A percentile compares a stretch with the other conserved stretches of the same genome.
Conservation (phyloP, 2,888 invertebrate species). For the Pomacea canaliculata region DNA sequence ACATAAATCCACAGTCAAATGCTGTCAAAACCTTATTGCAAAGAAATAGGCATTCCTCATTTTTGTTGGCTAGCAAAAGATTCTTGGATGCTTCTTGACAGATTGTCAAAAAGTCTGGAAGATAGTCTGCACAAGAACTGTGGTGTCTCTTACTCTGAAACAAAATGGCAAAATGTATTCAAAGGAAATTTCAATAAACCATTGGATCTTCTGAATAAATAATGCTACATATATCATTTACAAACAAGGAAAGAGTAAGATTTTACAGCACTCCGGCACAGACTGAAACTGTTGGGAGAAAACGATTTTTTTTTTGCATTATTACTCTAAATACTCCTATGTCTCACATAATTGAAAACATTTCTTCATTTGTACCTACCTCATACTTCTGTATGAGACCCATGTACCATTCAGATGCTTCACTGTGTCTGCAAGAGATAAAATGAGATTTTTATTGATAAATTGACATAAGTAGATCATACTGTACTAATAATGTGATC, state of each 20-base stretch:
- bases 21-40: slow-evolving; percentile 21
- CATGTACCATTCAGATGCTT: slow-evolving; percentile 28
- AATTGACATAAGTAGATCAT: background rate
- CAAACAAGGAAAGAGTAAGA: too few relatives aligned
- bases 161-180: too few relatives aligned
- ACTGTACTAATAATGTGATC: too few relatives aligned
- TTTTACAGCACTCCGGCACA: too few relatives aligned
- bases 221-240: too few relatives aligned
- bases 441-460: background rate
- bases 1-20: background rate
- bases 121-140: background rate
- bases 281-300: too few relatives aligned
- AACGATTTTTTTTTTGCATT: too few relatives aligned
- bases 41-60: slow-evolving; percentile 21
- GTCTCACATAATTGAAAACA: too few relatives aligned
- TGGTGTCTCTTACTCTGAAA: background rate
- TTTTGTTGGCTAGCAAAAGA: slow-evolving; percentile 10
- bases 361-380: background rate
- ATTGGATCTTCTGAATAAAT: too few relatives aligned
- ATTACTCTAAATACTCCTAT: too few relatives aligned
- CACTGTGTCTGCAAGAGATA: slow-evolving; percentile 27
- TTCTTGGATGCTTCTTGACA: slow-evolving; percentile 26
- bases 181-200: too few relatives aligned
- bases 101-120: slow-evolving; percentile 15
- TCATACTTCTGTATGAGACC: slow-evolving; percentile 16